These are phyloP conservation scores for Grammomys dolichurus DNA, from an alignment of 2,113 vertebrate species.

Conservation along the genomic window DNA sequence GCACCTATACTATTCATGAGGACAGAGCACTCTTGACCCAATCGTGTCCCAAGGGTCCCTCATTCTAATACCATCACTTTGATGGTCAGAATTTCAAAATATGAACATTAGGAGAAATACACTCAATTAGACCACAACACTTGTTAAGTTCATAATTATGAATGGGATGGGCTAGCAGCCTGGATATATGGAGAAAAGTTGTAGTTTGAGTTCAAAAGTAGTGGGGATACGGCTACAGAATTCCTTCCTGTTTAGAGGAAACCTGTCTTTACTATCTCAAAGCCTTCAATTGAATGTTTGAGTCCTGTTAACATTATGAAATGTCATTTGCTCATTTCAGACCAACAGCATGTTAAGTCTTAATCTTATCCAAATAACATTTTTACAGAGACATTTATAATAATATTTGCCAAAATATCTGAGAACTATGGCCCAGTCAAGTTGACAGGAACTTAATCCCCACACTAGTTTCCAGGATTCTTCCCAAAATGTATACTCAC, in stretches of 20 bases:
- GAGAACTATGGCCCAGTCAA: not conserved
- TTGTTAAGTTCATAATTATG: not conserved
- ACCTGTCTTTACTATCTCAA: not conserved
- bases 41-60: not conserved
- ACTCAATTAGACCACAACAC: not conserved
- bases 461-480: not conserved
- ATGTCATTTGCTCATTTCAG: not conserved
- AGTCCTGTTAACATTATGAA: not conserved
- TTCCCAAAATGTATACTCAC: not conserved
- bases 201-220: not conserved
- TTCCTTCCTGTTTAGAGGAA: not conserved
- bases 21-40: not conserved
- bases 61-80: not conserved
- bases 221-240: not conserved
- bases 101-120: not conserved
- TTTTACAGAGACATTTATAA: not conserved
- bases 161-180: not conserved
- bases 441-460: not conserved
- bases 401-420: conserved; percentile 14
- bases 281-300: not conserved
- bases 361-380: not conserved
- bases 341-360: not conserved
- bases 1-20: not conserved
- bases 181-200: not conserved
- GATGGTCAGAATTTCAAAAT: not conserved